Evolutionary conservation across 2,113 vertebrate species (phyloP).

Genomic region (Calidris pugnax): DNA sequence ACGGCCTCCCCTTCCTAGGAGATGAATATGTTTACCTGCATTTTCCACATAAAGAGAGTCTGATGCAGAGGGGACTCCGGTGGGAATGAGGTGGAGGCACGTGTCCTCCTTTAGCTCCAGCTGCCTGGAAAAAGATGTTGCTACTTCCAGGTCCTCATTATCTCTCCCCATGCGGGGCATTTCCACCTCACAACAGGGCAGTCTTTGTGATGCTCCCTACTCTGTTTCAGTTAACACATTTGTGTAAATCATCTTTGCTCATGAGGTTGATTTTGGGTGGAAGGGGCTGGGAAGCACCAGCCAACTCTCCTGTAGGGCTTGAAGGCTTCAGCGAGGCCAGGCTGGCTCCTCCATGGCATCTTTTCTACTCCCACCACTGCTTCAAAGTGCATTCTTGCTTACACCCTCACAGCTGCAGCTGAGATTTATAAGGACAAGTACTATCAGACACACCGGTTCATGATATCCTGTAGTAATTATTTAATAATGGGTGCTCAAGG

Average conservation of each 20-base stretch:
- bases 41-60: neutral
- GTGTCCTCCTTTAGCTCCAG: neutral
- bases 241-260: neutral
- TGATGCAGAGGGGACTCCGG: neutral
- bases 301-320: neutral
- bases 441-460: too few species aligned
- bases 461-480: too few species aligned
- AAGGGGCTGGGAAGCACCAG: neutral
- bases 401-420: too few species aligned
- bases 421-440: too few species aligned
- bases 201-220: accelerated
- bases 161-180: accelerated
- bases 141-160: neutral
- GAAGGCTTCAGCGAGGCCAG: neutral
- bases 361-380: neutral
- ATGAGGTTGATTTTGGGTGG: neutral
- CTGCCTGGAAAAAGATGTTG: too few species aligned
- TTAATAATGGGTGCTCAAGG: too few species aligned
- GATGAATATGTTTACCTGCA: neutral
- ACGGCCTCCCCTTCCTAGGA: neutral
- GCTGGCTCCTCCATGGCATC: accelerated
- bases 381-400: too few species aligned
- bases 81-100: neutral
- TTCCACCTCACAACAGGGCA: neutral
- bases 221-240: accelerated